Evolutionary conservation across 64 coral and sea anemone species (phyloP).

Genomic region (Dendrophyllia cribrosa): DNA sequence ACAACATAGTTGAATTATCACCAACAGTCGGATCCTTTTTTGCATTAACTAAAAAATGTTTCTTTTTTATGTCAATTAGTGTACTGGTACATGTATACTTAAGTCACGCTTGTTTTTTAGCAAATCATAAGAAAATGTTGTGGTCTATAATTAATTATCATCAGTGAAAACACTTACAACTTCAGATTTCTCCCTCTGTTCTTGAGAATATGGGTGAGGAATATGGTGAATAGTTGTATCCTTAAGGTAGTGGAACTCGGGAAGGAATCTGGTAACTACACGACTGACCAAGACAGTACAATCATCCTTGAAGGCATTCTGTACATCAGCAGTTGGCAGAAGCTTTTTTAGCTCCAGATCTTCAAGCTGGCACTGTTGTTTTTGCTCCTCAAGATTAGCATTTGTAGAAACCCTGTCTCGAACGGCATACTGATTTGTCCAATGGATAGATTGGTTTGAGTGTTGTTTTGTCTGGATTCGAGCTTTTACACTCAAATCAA

Average conservation of each 20-base stretch:
- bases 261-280: background rate
- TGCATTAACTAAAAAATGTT: too few relatives aligned
- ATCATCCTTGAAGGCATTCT: background rate
- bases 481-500: background rate
- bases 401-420: background rate
- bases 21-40: too few relatives aligned
- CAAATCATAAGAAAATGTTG: too few relatives aligned
- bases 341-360: background rate
- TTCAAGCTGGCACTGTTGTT: background rate
- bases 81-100: too few relatives aligned
- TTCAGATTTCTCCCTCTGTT: slow-evolving; percentile 34
- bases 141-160: too few relatives aligned
- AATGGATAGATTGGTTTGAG: slow-evolving; percentile 27
- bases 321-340: background rate
- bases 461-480: slow-evolving; percentile 5
- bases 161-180: too few relatives aligned
- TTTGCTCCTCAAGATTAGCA: background rate
- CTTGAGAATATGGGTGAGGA: slow-evolving; percentile 9
- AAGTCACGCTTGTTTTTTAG: too few relatives aligned
- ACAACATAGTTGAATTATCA: too few relatives aligned
- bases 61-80: too few relatives aligned
- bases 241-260: background rate
- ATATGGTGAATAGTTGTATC: slow-evolving; percentile 19
- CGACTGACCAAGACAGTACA: background rate
- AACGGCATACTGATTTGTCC: slow-evolving; percentile 39